Conservation (phyloP, 2,113 vertebrate species). For the Microcebus murinus region DNA sequence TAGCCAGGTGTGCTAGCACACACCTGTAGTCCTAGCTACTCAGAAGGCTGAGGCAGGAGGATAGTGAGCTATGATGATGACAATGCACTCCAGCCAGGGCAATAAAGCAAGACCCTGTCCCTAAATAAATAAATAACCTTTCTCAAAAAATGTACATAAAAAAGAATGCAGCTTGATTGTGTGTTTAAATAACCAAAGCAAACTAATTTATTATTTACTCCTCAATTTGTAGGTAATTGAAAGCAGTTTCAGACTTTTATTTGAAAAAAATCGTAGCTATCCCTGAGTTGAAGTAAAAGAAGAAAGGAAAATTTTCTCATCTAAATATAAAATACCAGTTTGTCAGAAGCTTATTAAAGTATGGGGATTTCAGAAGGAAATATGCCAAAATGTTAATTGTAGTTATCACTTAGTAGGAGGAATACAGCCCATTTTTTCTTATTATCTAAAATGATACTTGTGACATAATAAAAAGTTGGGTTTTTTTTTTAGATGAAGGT, state of each 20-base stretch:
- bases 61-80: neutral
- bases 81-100: neutral
- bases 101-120: neutral
- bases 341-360: constrained; percentile 31
- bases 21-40: neutral
- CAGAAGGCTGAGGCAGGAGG: neutral
- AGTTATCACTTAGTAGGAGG: neutral
- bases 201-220: neutral
- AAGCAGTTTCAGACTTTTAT: neutral
- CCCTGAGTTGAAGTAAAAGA: neutral
- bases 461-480: neutral
- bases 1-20: too few species aligned
- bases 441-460: neutral
- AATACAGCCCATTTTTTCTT: neutral
- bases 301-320: neutral
- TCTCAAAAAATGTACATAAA: neutral
- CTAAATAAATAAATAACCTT: neutral
- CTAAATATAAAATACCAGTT: neutral
- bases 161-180: neutral
- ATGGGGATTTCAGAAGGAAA: neutral
- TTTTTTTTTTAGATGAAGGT: neutral
- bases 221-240: neutral
- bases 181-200: neutral
- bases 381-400: neutral
- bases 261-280: neutral